Base-by-base conservation (phyloP, 1,140 invertebrate genomes). In the Drosophila micromelanica region DNA sequence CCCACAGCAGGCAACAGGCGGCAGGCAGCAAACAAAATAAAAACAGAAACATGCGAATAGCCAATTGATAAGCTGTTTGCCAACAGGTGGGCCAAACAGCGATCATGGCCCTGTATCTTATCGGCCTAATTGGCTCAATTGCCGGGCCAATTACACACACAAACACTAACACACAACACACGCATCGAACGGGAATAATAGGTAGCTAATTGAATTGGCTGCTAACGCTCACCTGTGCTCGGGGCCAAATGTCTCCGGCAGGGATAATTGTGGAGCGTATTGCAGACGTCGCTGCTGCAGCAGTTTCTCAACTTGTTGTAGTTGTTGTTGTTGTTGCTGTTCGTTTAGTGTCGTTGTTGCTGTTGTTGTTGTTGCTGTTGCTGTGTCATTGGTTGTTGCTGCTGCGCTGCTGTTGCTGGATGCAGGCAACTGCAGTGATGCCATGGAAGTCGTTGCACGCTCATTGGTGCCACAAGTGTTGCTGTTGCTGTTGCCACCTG, bases 381-480 rank as follows among this genome's bases (percentile, higher is more conserved):
- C 37, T 60, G 56, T 55, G 45, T 32, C 11, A 11, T 20, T 17
- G 15, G 67, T 35, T 40, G 63, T 35, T 61, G 62, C 17, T 68
- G 57, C 48, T 70, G 32, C 61, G 56, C 27, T 27, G 27, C 6
- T 27, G 48, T 40, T 61, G 54, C 42, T 5, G 55, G 40, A 40
- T 61, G 54, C 42, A 11, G 55, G 45, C 67, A 71, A 57, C 67
- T 73, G 55, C 49, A 55, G 20, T 59, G 49, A 55, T 55, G 75
- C 74, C 74, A 73, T 72, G 73, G 61, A 76, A 63, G 27, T 54
- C n/a, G 64, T 46, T 46, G 72, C 15, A 60, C 57, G 71, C 46
- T 65, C 72, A 65, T 70, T 43, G 65, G 51, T 55, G 68, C 46
- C 65, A 74, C 23, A 37, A 32, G 23, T 55, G 52, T 1, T 42